These are phyloP conservation scores for Papilio aristodemus DNA, from an alignment of 1,140 invertebrate genomes.

Conservation along the genomic window DNA sequence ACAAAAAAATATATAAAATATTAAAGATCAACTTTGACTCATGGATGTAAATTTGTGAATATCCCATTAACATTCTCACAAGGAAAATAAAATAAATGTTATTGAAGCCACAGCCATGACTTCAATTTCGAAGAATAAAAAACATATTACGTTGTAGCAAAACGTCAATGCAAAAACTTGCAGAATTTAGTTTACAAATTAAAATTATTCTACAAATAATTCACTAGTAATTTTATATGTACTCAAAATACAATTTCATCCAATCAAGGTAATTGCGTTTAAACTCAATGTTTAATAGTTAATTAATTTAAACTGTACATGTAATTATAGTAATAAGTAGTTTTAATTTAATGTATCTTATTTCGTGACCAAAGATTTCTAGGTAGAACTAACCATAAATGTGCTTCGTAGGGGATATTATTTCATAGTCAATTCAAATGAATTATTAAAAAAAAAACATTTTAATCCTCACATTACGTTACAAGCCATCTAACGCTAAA, in stretches of 20 bases:
- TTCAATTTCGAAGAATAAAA: neutral
- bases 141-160: neutral
- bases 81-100: neutral
- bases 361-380: no score
- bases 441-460: no score
- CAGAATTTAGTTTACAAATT: neutral
- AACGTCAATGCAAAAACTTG: neutral
- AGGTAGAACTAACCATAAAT: no score
- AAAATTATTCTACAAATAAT: neutral
- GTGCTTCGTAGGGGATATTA: no score
- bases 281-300: neutral
- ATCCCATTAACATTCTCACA: neutral
- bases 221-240: neutral
- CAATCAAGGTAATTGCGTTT: conserved; percentile 20
- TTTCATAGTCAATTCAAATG: no score
- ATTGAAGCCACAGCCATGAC: neutral
- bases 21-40: neutral
- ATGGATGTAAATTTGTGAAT: neutral
- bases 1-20: no score
- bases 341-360: no score
- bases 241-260: conserved; percentile 9
- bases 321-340: no score
- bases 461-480: no score
- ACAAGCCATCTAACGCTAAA: no score
- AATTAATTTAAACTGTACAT: no score